Conservation (phyloP, 2,888 invertebrate genomes). For the Metellina segmentata region DNA sequence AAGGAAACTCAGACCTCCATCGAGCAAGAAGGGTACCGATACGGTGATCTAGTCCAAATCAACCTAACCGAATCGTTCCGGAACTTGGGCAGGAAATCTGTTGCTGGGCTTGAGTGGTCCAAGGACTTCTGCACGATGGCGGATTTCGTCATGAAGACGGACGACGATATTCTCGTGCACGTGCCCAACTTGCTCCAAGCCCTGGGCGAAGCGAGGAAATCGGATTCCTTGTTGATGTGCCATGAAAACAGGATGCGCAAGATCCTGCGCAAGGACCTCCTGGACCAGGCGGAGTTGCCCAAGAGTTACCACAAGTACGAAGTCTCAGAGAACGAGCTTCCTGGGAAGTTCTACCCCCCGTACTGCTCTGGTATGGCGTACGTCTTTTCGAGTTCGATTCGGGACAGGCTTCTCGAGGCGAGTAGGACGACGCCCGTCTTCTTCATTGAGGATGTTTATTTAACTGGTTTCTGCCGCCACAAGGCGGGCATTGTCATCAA, state of each 20-base stretch:
- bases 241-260: constrained; percentile 77
- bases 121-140: constrained; percentile 76
- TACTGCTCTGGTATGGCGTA: constrained; percentile 79
- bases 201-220: constrained; percentile 36
- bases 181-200: constrained; percentile 78
- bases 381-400: constrained; percentile 76
- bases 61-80: constrained; percentile 78
- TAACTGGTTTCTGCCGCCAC: constrained; percentile 79
- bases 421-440: constrained; percentile 78
- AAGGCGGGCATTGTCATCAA: constrained; percentile 77
- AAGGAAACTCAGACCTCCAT: constrained; percentile 54
- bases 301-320: constrained; percentile 76
- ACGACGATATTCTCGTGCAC: constrained; percentile 79
- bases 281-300: constrained; percentile 46
- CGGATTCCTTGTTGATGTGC: constrained; percentile 75
- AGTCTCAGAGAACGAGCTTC: constrained; percentile 76
- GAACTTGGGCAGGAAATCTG: constrained; percentile 78
- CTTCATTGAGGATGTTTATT: constrained; percentile 79
- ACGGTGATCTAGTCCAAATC: constrained; percentile 78
- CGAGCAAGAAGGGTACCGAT: constrained; percentile 73
- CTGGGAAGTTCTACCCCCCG: constrained; percentile 78
- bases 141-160: constrained; percentile 78
- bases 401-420: constrained; percentile 76
- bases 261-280: constrained; percentile 74
- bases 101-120: constrained; percentile 78